Conservation (phyloP, 2,113 vertebrate species). For the Alouatta palliata region DNA sequence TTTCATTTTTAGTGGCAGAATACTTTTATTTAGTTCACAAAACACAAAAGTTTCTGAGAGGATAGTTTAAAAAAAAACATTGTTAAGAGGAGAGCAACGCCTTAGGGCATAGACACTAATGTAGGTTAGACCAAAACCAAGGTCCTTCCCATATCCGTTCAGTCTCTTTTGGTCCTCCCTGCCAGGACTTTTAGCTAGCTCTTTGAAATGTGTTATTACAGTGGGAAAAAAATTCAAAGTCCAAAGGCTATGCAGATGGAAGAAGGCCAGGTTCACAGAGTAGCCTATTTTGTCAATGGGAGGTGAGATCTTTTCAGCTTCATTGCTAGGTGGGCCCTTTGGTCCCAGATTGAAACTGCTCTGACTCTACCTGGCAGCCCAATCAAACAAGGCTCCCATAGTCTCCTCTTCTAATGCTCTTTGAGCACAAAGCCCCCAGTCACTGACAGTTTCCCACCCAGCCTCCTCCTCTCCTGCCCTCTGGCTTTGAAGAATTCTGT, state of each 20-base stretch:
- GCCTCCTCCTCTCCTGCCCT: neutral
- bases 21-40: neutral
- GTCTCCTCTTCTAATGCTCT: neutral
- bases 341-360: neutral
- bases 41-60: neutral
- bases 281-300: neutral
- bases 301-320: neutral
- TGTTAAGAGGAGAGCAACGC: neutral
- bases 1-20: neutral
- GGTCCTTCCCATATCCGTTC: neutral
- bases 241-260: neutral
- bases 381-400: neutral
- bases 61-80: neutral
- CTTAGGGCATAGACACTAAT: neutral
- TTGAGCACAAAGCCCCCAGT: neutral
- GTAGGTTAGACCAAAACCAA: neutral
- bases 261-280: neutral
- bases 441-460: neutral
- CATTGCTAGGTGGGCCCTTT: neutral
- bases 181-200: neutral
- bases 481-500: conserved; percentile 53
- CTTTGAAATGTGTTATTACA: conserved; percentile 25
- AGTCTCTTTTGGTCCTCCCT: neutral
- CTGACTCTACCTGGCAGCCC: conserved; percentile 13
- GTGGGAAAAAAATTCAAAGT: conserved; percentile 10